Base-by-base conservation (phyloP, 1,140 invertebrate genomes). In the Drosophila azteca region DNA sequence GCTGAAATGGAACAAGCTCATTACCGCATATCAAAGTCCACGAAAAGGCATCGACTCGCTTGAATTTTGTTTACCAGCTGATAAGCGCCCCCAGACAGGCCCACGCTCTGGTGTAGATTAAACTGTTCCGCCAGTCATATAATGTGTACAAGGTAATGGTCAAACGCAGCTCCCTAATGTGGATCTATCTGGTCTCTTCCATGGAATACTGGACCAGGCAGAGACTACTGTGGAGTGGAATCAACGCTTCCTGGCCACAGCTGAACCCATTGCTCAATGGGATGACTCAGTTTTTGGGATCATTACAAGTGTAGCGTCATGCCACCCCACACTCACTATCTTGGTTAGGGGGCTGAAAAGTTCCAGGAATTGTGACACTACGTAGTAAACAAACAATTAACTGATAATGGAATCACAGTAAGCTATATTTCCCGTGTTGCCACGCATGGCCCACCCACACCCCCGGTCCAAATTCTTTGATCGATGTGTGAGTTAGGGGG, bases 301-400 rank as follows among this genome's bases (percentile, higher is more conserved):
- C 8, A n/a, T 31, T 9, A 45, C 29, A 24, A 8, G 11, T 15
- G 13, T 55, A 46, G n/a, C 66, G 66, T 69, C 66, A 69, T 20
- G 35, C 35, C 31, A 29, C 26, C 35, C 35, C 35, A 13, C 35
- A 31, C 31, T 31, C 35, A 31, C 31, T 31, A 43, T 81, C 68
- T 58, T 45, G 7, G 35, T 11, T 9, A 29, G 35, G 35, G 35
- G 4, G 13, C 29, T 54, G 55, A 63, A 69, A 66, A 20, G 43
- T 72, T 69, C 46, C 57, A 57, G 46, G 61, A 66, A 75, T 66
- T 65, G 52, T 50, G 31, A 35, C 51, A 63, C 58, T 17, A 15
- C 44, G 64, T 55, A 45, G 83, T 87, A 87, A 87, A 87, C 84
- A 87, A 89, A 88, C 62, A 68, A 87, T 87, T 87, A 88, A 49